These are phyloP conservation scores for Gryon sp. DNA, from an alignment of 1,140 invertebrate genomes.

Conservation along the genomic window DNA sequence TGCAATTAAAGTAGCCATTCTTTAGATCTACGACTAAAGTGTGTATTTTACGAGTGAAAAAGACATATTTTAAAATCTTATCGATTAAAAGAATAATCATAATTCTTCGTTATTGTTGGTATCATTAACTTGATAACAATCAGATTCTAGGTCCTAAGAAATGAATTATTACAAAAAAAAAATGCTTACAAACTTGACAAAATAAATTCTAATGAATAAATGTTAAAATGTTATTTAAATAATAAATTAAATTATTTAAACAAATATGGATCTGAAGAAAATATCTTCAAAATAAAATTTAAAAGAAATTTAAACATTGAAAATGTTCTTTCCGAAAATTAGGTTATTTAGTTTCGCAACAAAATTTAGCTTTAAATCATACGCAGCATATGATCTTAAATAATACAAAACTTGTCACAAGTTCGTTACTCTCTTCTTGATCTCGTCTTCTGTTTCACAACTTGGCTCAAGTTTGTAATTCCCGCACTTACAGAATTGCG, in stretches of 20 bases:
- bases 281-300: no score
- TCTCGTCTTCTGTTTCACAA: constrained; percentile 19
- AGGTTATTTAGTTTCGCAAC: background rate
- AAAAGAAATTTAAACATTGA: no score
- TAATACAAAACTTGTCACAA: constrained; percentile 18
- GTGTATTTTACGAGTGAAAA: no score
- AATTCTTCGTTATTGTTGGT: background rate
- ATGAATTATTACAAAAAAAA: no score
- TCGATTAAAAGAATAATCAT: background rate
- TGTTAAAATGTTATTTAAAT: no score
- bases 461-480: constrained; percentile 26
- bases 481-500: constrained; percentile 14
- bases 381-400: constrained; percentile 6
- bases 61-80: background rate
- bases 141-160: no score
- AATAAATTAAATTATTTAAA: no score
- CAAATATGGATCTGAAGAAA: no score
- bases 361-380: background rate
- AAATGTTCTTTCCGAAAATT: no score
- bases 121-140: no score
- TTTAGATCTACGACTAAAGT: background rate
- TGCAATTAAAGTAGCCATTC: background rate
- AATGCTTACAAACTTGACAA: no score
- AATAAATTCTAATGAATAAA: no score
- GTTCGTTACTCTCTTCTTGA: constrained; percentile 14